Percentiles rank a stretch among this genome's conserved stretches.
phyloP scores from a whole-genome alignment of 2,113 vertebrate species.

The Oophaga pumilio region DNA sequence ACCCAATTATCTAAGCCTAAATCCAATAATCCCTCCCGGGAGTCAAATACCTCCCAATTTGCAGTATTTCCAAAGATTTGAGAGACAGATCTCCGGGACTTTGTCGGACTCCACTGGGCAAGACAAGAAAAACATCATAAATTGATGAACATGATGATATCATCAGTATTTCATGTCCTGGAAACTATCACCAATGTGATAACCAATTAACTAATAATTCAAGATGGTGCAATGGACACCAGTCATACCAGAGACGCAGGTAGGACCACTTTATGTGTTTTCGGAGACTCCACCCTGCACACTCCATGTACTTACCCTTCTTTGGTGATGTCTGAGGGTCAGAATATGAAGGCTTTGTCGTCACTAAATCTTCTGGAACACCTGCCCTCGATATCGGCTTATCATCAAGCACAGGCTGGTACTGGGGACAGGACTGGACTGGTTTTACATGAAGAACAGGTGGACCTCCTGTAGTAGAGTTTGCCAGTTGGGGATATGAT shows the following conservation, averaged over 20 bases:
- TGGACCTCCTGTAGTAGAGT: not conserved
- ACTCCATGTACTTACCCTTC: not conserved
- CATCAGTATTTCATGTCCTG: too few relatives aligned
- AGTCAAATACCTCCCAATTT: slow-evolving; percentile 73
- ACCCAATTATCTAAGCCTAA: not conserved
- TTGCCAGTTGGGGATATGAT: not conserved
- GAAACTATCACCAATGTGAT: too few relatives aligned
- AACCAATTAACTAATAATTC: too few relatives aligned
- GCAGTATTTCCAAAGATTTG: slow-evolving; percentile 75
- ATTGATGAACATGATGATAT: not conserved
- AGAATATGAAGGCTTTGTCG: too few relatives aligned
- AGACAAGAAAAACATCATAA: not conserved
- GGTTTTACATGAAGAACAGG: not conserved
- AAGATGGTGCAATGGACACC: too few relatives aligned
- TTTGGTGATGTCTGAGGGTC: not conserved
- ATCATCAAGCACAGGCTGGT: too few relatives aligned
- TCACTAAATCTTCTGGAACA: too few relatives aligned
- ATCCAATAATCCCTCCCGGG: not conserved
- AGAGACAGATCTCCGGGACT: slow-evolving; percentile 80
- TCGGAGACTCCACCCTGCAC: too few relatives aligned
- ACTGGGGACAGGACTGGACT: too few relatives aligned
- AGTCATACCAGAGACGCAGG: too few relatives aligned
- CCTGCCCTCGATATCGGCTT: too few relatives aligned
- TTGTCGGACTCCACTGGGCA: not conserved
- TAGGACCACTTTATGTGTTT: too few relatives aligned